Conservation (phyloP, 2,113 vertebrate species). For the Periophthalmodon schlosseri region DNA sequence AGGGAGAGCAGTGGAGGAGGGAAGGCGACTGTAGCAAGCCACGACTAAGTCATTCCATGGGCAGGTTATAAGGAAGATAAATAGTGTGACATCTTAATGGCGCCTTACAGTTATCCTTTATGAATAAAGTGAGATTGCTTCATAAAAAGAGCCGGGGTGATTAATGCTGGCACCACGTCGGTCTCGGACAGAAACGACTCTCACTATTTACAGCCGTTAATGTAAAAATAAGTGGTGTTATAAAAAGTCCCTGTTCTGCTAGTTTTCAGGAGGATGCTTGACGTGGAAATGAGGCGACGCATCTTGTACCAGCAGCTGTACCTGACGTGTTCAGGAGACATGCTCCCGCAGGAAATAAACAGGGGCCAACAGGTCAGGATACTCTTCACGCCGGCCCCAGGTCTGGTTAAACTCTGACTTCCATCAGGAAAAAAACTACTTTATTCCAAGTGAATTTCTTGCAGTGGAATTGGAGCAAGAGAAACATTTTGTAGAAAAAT, state of each 20-base stretch:
- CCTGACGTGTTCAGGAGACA: neutral
- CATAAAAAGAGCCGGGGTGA: constrained; percentile 71
- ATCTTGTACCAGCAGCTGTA: constrained; percentile 15
- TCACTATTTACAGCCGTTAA: constrained; percentile 74
- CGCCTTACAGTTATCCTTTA: constrained; percentile 75
- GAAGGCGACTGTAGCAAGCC: constrained; percentile 53
- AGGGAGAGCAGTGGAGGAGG: constrained; percentile 51
- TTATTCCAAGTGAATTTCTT: neutral
- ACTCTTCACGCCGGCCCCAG: no score
- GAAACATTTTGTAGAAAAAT: no score
- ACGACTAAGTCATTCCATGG: constrained; percentile 67
- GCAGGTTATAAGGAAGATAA: constrained; percentile 76
- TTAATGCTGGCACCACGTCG: constrained; percentile 65
- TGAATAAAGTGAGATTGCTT: constrained; percentile 78
- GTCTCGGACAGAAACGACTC: constrained; percentile 64
- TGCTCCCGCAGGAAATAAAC: neutral
- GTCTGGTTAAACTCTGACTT: neutral
- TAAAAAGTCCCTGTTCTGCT: constrained; percentile 60
- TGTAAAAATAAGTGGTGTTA: constrained; percentile 68
- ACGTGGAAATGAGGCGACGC: constrained; percentile 35
- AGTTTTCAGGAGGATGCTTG: constrained; percentile 47
- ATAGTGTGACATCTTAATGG: constrained; percentile 76
- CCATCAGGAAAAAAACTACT: neutral
- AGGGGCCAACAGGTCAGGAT: neutral
- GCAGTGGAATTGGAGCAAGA: no score